phyloP scores from a whole-genome alignment of 2,888 invertebrate genomes.

The Tetramorium bicarinatum region DNA sequence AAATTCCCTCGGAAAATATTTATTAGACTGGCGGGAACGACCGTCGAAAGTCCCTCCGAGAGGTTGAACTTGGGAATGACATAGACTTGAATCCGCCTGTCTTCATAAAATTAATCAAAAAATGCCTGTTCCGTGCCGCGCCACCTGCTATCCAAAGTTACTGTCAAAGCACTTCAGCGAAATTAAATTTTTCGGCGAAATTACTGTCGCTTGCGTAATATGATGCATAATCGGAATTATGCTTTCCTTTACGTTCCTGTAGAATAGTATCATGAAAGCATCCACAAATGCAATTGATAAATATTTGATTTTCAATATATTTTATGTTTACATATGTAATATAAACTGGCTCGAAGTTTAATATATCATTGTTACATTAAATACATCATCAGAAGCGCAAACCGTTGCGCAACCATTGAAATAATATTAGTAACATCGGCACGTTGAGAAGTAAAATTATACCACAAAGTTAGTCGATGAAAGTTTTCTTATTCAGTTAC shows the following conservation, averaged over 20 bases:
- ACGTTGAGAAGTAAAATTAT: slow-evolving; percentile 8
- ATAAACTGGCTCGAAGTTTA: neutral
- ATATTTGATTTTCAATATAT: neutral
- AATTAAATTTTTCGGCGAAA: slow-evolving; percentile 63
- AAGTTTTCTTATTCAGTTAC: slow-evolving; percentile 22
- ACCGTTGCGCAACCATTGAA: neutral
- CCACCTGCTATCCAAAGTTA: slow-evolving; percentile 49
- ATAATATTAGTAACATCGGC: slow-evolving; percentile 17
- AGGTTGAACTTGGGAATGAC: slow-evolving; percentile 47
- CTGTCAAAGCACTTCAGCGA: slow-evolving; percentile 51
- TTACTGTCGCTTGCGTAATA: slow-evolving; percentile 36
- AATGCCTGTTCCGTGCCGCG: slow-evolving; percentile 46
- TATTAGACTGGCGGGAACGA: slow-evolving; percentile 59
- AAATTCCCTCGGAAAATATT: slow-evolving; percentile 69
- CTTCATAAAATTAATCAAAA: slow-evolving; percentile 67
- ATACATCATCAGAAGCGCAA: neutral
- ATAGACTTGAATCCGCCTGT: slow-evolving; percentile 45
- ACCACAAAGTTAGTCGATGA: neutral
- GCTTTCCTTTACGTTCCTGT: neutral
- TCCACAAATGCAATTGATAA: neutral
- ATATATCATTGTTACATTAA: neutral
- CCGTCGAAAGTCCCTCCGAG: slow-evolving; percentile 51
- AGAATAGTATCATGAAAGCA: neutral
- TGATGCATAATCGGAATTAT: slow-evolving; percentile 34
- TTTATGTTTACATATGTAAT: neutral